phyloP scores from a whole-genome alignment of 2,113 vertebrate species.

The Phoxinus phoxinus region DNA sequence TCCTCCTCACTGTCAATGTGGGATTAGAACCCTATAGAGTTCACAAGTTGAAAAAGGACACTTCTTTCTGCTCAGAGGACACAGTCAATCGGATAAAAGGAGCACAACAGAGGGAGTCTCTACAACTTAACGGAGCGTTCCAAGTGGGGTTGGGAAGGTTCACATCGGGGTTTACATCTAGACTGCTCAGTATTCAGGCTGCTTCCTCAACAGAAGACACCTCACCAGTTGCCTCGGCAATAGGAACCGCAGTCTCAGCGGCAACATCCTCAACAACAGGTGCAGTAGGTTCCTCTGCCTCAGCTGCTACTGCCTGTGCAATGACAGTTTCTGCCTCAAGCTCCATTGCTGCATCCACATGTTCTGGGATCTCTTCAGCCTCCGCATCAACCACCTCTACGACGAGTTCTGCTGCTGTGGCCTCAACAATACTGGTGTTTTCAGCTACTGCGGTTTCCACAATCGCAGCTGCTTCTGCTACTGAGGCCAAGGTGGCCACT shows the following conservation, averaged over 20 bases:
- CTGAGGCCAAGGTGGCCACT: background rate
- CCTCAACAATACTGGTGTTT: background rate
- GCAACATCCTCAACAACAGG: slow-evolving; percentile 36
- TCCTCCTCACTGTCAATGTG: background rate
- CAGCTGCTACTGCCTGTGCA: background rate
- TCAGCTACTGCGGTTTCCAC: background rate
- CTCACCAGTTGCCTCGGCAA: slow-evolving; percentile 25
- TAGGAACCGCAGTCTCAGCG: slow-evolving; percentile 26
- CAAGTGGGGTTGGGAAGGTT: background rate
- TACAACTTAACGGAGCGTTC: background rate
- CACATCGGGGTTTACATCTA: slow-evolving; percentile 17
- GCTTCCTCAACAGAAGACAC: slow-evolving; percentile 34
- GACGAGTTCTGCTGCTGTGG: background rate
- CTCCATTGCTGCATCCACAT: background rate
- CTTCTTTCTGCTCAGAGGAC: background rate
- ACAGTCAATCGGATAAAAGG: background rate
- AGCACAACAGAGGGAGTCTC: slow-evolving; percentile 5
- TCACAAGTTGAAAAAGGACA: slow-evolving; percentile 9
- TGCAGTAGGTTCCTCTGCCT: slow-evolving; percentile 30
- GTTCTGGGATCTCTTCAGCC: slow-evolving; percentile 36
- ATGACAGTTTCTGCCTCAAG: slow-evolving; percentile 1
- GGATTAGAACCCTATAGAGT: background rate
- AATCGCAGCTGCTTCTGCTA: background rate
- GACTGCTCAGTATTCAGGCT: background rate
- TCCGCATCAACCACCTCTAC: background rate